Evolutionary conservation across 2,888 invertebrate species (phyloP).

Genomic region (Rhagium mordax): DNA sequence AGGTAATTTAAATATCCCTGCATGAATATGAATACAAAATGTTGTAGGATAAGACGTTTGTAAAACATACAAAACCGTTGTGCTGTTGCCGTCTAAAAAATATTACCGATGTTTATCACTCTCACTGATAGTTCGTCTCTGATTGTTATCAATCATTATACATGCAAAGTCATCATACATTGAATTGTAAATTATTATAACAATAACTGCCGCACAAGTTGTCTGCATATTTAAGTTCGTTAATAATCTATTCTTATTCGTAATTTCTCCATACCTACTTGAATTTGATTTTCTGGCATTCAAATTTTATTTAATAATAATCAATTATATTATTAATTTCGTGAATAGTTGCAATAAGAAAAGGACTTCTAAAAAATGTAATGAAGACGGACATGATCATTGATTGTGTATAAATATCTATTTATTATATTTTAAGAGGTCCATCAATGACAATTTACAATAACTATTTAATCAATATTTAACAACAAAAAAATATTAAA

Average conservation of each 20-base stretch:
- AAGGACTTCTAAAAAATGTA: too few relatives aligned
- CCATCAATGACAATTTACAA: too few relatives aligned
- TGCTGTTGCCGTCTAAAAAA: slow-evolving; percentile 37
- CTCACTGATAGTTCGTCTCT: slow-evolving; percentile 36
- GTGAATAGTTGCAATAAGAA: neutral
- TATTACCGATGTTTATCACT: slow-evolving; percentile 46
- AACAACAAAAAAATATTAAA: too few relatives aligned
- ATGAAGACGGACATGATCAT: too few relatives aligned
- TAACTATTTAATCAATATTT: too few relatives aligned
- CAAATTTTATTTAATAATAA: slow-evolving; percentile 1
- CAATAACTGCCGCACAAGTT: slow-evolving; percentile 62
- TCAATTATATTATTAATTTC: neutral
- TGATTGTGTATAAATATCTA: too few relatives aligned
- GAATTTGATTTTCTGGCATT: slow-evolving; percentile 21
- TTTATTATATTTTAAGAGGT: too few relatives aligned
- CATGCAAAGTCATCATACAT: slow-evolving; percentile 65
- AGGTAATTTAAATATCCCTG: neutral
- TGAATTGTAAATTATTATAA: slow-evolving; percentile 66
- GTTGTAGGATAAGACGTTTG: neutral
- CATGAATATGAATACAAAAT: neutral
- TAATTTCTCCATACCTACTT: slow-evolving; percentile 14
- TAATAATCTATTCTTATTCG: slow-evolving; percentile 58
- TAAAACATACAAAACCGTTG: neutral
- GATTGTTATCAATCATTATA: slow-evolving; percentile 64
- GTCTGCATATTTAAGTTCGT: slow-evolving; percentile 62